phyloP scores from a whole-genome alignment of 92 coral and sea anemone species.

The Epizoanthus scotinus region DNA sequence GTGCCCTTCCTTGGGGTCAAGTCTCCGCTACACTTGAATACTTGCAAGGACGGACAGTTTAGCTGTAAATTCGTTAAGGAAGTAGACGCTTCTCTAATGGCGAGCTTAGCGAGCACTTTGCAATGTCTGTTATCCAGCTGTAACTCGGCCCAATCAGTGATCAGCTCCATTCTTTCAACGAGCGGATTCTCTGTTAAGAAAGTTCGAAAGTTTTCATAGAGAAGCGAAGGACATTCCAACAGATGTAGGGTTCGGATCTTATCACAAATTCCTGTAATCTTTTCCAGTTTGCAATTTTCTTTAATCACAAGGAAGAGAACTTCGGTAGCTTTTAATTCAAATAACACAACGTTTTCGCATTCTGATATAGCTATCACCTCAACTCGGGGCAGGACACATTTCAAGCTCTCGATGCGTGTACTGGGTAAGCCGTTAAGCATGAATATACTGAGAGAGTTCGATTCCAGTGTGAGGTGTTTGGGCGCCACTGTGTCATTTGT shows the following conservation, averaged over 20 bases:
- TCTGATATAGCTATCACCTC: slow-evolving; percentile 71
- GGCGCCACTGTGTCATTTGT: slow-evolving; percentile 32
- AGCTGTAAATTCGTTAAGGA: slow-evolving; percentile 50
- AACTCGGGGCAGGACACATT: slow-evolving; percentile 60
- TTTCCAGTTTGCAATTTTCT: slow-evolving; percentile 50
- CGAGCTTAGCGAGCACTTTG: slow-evolving; percentile 52
- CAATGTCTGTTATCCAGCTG: slow-evolving; percentile 60
- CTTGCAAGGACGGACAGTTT: slow-evolving; percentile 67
- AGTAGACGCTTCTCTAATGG: slow-evolving; percentile 60
- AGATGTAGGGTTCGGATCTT: slow-evolving; percentile 60
- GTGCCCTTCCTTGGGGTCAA: slow-evolving; percentile 53
- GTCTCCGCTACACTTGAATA: slow-evolving; percentile 70
- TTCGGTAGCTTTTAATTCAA: slow-evolving; percentile 59
- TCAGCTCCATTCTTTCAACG: slow-evolving; percentile 65
- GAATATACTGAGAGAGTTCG: slow-evolving; percentile 57
- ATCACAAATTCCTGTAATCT: slow-evolving; percentile 54
- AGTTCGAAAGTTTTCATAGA: slow-evolving; percentile 38
- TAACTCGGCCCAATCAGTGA: slow-evolving; percentile 58
- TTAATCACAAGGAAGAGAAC: slow-evolving; percentile 60
- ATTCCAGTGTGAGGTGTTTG: slow-evolving; percentile 49
- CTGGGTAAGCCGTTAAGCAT: slow-evolving; percentile 75
- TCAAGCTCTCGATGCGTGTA: slow-evolving; percentile 51
- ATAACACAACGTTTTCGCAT: slow-evolving; percentile 52
- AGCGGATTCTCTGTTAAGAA: slow-evolving; percentile 53
- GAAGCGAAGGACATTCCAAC: slow-evolving; percentile 59